A percentile compares a stretch with the other conserved stretches of the same genome.
Conservation (phyloP, 1,140 invertebrate genomes). For the Tetramorium parvispinum region DNA sequence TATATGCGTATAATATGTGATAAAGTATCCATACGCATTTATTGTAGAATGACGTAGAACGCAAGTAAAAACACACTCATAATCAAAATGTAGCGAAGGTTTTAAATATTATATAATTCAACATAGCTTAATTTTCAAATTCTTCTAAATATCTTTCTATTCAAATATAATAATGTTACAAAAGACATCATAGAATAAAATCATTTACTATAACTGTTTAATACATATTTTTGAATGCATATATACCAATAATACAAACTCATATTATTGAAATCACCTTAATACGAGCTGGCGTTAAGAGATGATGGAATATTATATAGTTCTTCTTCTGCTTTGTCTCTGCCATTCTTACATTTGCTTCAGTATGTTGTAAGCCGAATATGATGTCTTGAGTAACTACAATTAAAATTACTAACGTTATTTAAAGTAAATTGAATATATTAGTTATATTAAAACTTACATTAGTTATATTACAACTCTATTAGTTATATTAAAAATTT, state of each 20-base stretch:
- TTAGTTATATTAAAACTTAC: too few species aligned
- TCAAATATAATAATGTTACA: neutral
- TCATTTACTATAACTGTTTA: neutral
- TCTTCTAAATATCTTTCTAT: neutral
- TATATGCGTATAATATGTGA: neutral
- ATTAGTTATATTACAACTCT: too few species aligned
- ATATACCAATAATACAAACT: neutral
- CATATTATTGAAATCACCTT: neutral
- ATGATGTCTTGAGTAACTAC: slow-evolving; percentile 69
- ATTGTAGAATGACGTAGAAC: neutral
- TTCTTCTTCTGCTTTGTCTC: neutral
- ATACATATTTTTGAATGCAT: neutral
- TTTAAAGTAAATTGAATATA: neutral
- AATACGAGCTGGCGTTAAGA: neutral
- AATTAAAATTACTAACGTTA: slow-evolving; percentile 27
- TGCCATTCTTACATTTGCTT: slow-evolving; percentile 10
- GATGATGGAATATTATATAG: neutral
- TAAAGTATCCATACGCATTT: neutral
- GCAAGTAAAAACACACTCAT: neutral
- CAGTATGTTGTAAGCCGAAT: slow-evolving; percentile 72
- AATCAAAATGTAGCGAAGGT: neutral
- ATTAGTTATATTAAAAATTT: too few species aligned
- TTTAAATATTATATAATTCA: slow-evolving; percentile 11
- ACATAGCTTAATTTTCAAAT: neutral
- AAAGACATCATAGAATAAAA: neutral